Evolutionary conservation across 2,113 vertebrate species (phyloP).

Genomic region (Dipodomys spectabilis): DNA sequence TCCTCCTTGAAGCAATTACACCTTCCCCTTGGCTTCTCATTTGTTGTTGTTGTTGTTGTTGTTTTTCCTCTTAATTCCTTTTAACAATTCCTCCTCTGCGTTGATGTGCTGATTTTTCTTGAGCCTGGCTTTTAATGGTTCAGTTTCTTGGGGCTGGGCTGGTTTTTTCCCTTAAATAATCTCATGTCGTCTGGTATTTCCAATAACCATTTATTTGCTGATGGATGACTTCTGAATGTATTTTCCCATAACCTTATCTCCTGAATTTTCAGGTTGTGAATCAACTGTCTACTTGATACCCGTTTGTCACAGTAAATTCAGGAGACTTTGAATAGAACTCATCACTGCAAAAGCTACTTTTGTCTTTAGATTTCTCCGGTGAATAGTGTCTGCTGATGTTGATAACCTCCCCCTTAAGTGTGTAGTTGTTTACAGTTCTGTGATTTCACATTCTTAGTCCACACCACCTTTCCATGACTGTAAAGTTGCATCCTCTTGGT

Average conservation of each 20-base stretch:
- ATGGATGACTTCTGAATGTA: neutral
- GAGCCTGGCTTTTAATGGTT: slow-evolving; percentile 23
- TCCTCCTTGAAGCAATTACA: neutral
- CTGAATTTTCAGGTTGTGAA: neutral
- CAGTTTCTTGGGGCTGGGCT: neutral
- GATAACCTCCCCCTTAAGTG: neutral
- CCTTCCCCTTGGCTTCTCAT: neutral
- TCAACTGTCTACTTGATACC: neutral
- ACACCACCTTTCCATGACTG: neutral
- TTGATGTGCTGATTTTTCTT: neutral
- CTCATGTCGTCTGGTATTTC: neutral
- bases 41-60: neutral
- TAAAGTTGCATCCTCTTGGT: neutral
- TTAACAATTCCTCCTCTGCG: neutral
- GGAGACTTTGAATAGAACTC: neutral
- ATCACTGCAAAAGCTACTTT: neutral
- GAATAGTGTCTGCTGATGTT: neutral
- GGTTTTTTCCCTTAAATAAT: neutral
- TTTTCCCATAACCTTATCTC: neutral
- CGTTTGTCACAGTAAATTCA: neutral
- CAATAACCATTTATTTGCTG: neutral
- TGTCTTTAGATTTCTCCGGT: neutral
- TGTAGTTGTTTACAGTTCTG: neutral
- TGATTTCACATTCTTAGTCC: neutral
- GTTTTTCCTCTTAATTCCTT: neutral